Evolutionary conservation across 2,888 invertebrate genomes (phyloP).

Genomic region (Mythimna impura): DNA sequence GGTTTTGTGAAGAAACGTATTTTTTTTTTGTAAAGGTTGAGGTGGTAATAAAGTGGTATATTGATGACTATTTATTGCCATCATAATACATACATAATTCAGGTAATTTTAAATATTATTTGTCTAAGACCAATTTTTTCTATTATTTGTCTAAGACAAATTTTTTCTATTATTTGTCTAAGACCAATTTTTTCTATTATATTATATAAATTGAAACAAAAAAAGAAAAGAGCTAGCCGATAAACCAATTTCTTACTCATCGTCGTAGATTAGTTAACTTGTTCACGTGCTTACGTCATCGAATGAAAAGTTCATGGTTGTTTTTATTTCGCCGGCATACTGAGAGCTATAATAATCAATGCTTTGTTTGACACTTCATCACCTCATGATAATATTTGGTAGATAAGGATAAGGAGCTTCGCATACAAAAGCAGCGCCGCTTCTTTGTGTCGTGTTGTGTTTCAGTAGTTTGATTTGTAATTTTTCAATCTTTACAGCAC

Average conservation of each 20-base stretch:
- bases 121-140: too few relatives aligned
- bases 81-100: too few relatives aligned
- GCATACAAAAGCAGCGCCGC: slow-evolving; percentile 10
- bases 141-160: too few relatives aligned
- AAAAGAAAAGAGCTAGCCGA: too few relatives aligned
- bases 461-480: slow-evolving; percentile 3
- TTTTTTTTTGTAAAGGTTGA: not conserved
- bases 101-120: too few relatives aligned
- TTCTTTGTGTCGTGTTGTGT: not conserved
- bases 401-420: slow-evolving; percentile 37
- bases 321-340: not conserved
- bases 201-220: not conserved
- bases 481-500: not conserved
- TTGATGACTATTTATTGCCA: too few relatives aligned
- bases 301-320: not conserved
- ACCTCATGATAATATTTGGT: slow-evolving; percentile 41
- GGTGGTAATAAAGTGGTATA: too few relatives aligned
- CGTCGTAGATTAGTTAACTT: not conserved
- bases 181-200: too few relatives aligned
- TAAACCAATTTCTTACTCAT: not conserved
- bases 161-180: too few relatives aligned
- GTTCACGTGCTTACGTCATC: too few relatives aligned
- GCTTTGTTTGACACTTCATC: slow-evolving; percentile 27
- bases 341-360: slow-evolving; percentile 31
- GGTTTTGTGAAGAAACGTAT: too few relatives aligned